Evolutionary conservation across 2,797 vertebrate species (phyloP).

Genomic region (Acanthiza pusilla): DNA sequence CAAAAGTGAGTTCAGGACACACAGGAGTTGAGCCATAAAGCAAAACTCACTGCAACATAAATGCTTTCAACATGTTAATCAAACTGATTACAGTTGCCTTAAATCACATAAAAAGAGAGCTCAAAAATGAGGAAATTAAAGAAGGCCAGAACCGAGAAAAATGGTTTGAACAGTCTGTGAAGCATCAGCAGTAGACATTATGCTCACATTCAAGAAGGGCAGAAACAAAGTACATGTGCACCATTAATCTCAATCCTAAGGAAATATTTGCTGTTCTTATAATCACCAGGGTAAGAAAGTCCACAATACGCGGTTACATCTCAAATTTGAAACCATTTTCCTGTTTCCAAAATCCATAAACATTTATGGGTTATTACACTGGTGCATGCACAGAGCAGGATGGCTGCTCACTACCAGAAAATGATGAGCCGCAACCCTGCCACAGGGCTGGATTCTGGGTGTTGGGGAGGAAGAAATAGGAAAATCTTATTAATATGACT

Average conservation of each 20-base stretch:
- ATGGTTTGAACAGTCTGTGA: not conserved
- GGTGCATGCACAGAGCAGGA: not conserved
- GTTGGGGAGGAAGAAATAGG: no score
- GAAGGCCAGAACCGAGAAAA: not conserved
- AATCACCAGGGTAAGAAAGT: fast-evolving
- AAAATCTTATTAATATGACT: no score
- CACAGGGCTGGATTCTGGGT: fast-evolving
- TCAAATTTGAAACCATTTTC: not conserved
- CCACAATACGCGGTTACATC: not conserved
- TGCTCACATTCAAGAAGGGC: not conserved
- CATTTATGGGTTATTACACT: not conserved
- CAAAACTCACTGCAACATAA: not conserved
- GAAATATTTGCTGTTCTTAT: not conserved
- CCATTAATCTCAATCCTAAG: not conserved
- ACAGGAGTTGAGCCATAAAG: not conserved
- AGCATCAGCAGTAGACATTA: not conserved
- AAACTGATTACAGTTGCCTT: not conserved
- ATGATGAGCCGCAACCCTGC: not conserved
- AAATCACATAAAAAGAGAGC: not conserved
- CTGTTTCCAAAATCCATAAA: not conserved
- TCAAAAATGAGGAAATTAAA: not conserved
- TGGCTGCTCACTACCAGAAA: not conserved
- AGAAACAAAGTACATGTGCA: not conserved
- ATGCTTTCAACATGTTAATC: not conserved
- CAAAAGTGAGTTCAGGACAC: not conserved